Evolutionary conservation across 2,888 invertebrate species (phyloP).

Genomic region (Deroplatys truncata): DNA sequence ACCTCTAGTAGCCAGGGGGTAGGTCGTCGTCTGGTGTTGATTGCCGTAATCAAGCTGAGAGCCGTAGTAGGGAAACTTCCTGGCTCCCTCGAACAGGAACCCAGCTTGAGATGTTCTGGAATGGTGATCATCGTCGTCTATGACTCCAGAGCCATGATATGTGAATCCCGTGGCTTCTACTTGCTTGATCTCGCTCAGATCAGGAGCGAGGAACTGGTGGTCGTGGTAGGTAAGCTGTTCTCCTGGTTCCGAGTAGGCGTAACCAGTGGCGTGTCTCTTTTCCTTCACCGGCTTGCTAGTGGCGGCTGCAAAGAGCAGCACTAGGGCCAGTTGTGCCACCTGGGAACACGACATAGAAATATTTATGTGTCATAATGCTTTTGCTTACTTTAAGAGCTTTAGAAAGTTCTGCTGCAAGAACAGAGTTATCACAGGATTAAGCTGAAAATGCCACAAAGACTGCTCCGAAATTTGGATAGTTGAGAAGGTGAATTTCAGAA

Average conservation of each 20-base stretch:
- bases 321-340: neutral
- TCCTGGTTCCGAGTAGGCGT: neutral
- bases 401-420: too few species aligned
- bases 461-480: too few species aligned
- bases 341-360: neutral
- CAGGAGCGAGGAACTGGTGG: neutral
- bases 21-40: neutral
- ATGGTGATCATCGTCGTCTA: neutral
- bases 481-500: too few species aligned
- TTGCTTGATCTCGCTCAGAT: neutral
- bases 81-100: neutral
- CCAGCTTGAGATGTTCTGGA: neutral
- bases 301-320: neutral
- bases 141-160: neutral
- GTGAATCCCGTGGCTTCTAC: neutral
- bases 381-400: neutral
- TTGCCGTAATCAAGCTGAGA: neutral
- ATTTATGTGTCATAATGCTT: neutral
- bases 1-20: neutral
- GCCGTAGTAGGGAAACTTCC: neutral
- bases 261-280: neutral
- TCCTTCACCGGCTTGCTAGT: neutral
- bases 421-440: too few species aligned
- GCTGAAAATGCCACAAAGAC: too few species aligned
- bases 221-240: neutral